Conservation (phyloP, 2,113 vertebrate species). For the Haplochromis burtoni region DNA sequence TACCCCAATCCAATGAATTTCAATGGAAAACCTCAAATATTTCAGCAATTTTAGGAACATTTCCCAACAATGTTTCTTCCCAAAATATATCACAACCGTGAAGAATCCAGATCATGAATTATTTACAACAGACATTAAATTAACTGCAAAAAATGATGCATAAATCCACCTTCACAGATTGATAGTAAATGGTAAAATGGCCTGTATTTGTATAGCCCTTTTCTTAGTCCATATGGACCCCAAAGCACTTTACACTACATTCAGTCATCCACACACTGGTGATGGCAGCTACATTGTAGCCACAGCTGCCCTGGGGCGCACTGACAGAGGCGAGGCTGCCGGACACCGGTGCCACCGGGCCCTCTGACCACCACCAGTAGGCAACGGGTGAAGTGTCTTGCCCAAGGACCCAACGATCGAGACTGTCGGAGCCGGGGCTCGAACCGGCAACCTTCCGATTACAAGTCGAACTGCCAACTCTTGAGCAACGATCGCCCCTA, state of each 20-base stretch:
- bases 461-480: not conserved
- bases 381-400: not conserved
- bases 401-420: not conserved
- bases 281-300: not conserved
- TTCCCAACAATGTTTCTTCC: not conserved
- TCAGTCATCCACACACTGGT: not conserved
- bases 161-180: not conserved
- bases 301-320: accelerated
- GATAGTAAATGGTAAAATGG: not conserved
- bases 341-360: accelerated
- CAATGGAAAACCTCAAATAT: not conserved
- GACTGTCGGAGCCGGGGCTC: accelerated
- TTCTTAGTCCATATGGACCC: not conserved
- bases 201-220: not conserved
- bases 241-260: accelerated
- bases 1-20: not conserved
- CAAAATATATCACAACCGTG: not conserved
- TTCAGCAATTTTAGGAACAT: not conserved
- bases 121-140: not conserved
- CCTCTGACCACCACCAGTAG: not conserved
- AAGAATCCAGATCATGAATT: not conserved
- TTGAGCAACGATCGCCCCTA: accelerated
- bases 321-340: not conserved
- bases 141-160: not conserved
- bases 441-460: accelerated